Base-by-base conservation (phyloP, 2,888 invertebrate genomes). In the Ramazzottius varieornatus region DNA sequence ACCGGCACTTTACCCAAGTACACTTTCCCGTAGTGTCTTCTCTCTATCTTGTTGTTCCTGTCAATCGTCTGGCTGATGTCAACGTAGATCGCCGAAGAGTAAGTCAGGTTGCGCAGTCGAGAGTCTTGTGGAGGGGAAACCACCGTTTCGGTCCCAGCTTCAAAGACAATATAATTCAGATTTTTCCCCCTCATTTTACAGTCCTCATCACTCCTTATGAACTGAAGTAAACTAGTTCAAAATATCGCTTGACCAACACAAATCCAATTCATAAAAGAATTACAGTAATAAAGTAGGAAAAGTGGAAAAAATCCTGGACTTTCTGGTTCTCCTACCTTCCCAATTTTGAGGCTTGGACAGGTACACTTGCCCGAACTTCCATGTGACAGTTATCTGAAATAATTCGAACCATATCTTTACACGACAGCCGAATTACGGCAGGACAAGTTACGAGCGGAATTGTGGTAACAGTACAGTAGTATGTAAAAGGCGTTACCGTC, bases 61-160 rank as follows among this genome's bases (percentile, higher is more conserved):
- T 32, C 16, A 8, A 33, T 33, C n/a, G 16, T 13, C 34, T 64
- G 16, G 13, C 4, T 32, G 32, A 64, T 32, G 64, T 64, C 64
- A n/a, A 64, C 64, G 64, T 64, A 64, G 64, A 64, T 16, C 4
- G 32, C 4, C 65, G 13, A 16, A n/a, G 64, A 16, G 29, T 64
- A 64, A 32, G 64, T 64, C 64, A 32, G n/a, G 29, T 64, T 32
- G 20, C 64, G n/a, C 4, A 64, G 64, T 32, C 64, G n/a, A 4
- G 29, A 8, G 8, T 64, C 64, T 4, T 32, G 8, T 4, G 64
- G 64, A 4, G 34, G 8, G 8, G 32, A 16, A 32, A 32, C n/a
- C 63, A 29, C 20, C n/a, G 8, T 63, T 63, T 20, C 32, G 32
- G 8, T 40, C 8, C 40, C 40, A 13, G 40, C 8, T 8, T 13